A percentile compares a stretch with the other conserved stretches of the same genome.
Conservation (phyloP, 2,797 vertebrate species). For the Poecilia gillii region DNA sequence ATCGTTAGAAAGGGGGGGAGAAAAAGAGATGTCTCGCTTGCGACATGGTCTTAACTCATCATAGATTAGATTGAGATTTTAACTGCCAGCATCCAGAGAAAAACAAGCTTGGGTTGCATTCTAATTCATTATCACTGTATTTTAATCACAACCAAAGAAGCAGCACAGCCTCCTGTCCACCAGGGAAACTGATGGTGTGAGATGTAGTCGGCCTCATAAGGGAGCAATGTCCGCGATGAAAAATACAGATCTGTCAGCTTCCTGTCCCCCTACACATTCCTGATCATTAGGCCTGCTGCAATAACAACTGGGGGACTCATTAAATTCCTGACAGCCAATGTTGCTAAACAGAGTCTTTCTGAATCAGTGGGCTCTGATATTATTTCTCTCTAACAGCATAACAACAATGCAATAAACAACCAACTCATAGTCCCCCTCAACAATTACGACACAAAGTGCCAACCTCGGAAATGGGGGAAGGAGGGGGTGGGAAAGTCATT, state of each 20-base stretch:
- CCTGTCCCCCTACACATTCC: slow-evolving; percentile 62
- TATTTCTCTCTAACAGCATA: slow-evolving; percentile 70
- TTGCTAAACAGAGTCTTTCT: slow-evolving; percentile 69
- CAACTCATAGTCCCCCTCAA: slow-evolving; percentile 51
- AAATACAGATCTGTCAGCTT: slow-evolving; percentile 74
- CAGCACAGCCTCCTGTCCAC: slow-evolving; percentile 37
- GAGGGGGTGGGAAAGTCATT: slow-evolving; percentile 18
- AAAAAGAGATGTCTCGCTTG: slow-evolving; percentile 7
- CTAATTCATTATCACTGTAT: slow-evolving; percentile 32
- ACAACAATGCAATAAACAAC: slow-evolving; percentile 65
- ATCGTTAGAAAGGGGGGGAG: background rate
- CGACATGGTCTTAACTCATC: slow-evolving; percentile 27
- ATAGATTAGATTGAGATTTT: slow-evolving; percentile 31
- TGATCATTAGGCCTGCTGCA: slow-evolving; percentile 73
- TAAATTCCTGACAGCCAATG: slow-evolving; percentile 73
- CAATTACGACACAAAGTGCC: slow-evolving; percentile 45
- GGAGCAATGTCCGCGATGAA: slow-evolving; percentile 68
- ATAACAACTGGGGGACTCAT: slow-evolving; percentile 79
- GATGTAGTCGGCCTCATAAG: slow-evolving; percentile 44
- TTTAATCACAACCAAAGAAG: slow-evolving; percentile 49
- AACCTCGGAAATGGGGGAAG: slow-evolving; percentile 21
- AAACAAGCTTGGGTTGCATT: slow-evolving; percentile 36
- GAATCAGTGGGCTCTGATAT: slow-evolving; percentile 74
- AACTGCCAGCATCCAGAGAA: slow-evolving; percentile 20
- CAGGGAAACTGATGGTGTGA: slow-evolving; percentile 40